phyloP scores from a whole-genome alignment of 2,888 invertebrate species.

The Pogonocherus hispidulus region DNA sequence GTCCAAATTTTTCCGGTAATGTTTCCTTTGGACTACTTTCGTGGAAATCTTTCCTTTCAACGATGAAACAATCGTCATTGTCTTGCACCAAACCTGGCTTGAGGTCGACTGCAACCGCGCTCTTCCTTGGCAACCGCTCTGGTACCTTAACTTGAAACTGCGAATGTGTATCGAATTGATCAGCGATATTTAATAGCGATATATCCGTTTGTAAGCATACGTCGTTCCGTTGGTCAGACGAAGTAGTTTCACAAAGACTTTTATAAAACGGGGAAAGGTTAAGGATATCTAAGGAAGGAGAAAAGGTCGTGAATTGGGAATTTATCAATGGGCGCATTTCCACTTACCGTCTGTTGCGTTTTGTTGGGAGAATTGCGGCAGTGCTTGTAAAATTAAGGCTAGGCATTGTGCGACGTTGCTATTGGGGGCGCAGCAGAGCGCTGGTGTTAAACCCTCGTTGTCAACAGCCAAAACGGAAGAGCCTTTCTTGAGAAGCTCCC shows the following conservation, averaged over 20 bases:
- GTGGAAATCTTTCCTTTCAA: slow-evolving; percentile 39
- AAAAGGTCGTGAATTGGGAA: not conserved
- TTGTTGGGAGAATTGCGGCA: slow-evolving; percentile 43
- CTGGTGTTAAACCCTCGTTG: slow-evolving; percentile 75
- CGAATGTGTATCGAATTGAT: slow-evolving; percentile 2
- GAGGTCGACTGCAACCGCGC: not conserved
- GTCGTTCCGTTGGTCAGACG: not conserved
- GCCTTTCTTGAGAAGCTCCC: slow-evolving; percentile 73
- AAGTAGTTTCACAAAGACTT: slow-evolving; percentile 1
- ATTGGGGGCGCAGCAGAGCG: slow-evolving; percentile 75
- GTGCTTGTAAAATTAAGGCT: slow-evolving; percentile 69
- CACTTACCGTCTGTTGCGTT: slow-evolving; percentile 46
- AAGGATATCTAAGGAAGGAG: slow-evolving; percentile 31
- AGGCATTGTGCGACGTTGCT: slow-evolving; percentile 75
- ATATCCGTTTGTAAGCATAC: slow-evolving; percentile 2
- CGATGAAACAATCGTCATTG: slow-evolving; percentile 28
- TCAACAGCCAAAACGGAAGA: slow-evolving; percentile 74
- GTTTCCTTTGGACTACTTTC: slow-evolving; percentile 2
- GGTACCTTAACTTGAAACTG: not conserved
- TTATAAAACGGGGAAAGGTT: slow-evolving; percentile 28
- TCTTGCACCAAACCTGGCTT: not conserved
- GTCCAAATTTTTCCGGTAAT: slow-evolving; percentile 42
- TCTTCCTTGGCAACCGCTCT: slow-evolving; percentile 6
- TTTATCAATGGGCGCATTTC: not conserved
- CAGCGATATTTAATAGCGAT: not conserved